Evolutionary conservation across 2,797 vertebrate species (phyloP), one percentile per base, ranked within the genome.

Genomic region (Manis pentadactyla): DNA sequence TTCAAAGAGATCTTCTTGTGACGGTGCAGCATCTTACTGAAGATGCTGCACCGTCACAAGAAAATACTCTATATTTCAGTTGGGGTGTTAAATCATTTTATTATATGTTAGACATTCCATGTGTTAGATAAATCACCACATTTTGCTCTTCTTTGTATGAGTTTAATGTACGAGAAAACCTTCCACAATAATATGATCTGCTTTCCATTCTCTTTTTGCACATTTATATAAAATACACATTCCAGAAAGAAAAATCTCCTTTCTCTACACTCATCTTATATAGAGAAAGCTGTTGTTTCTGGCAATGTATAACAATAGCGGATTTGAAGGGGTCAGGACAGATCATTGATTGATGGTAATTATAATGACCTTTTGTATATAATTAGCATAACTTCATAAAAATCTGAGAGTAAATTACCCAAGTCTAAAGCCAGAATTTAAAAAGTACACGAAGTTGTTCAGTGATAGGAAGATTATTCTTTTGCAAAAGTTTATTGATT

Each of bases 331-430:
- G 1, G 11, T 9, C 8, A 90, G 17, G 8, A 27, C 1, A 49
- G 15, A 57, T 87, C n/a, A 93, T 94, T 73, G 88, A 42, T 21
- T 42, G 13, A 73, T 49, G 64, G 93, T 68, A 39, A 87, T 84
- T 77, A 68, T 25, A 34, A 27, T 31, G 4, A 49, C 4, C 4
- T 85, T 73, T 64, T 53, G 10, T 73, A 34, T 77, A 71, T 29
- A 74, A 78, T 81, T 92, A 87, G 1, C 19, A 39, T 7, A 57
- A 64, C 5, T 71, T 89, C 7, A 77, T 69, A 71, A 53, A 69
- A 94, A 66, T 75, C 23, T 46, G 7, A 14, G 7, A 90, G 15
- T 55, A 53, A 68, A 55, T 77, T 75, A 25, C 7, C 18, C 37
- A 3, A 82, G n/a, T n/a, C 3, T 61, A 79, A 93, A 69, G 64